Conservation (phyloP, 2,113 vertebrate species). For the Zeus faber region DNA sequence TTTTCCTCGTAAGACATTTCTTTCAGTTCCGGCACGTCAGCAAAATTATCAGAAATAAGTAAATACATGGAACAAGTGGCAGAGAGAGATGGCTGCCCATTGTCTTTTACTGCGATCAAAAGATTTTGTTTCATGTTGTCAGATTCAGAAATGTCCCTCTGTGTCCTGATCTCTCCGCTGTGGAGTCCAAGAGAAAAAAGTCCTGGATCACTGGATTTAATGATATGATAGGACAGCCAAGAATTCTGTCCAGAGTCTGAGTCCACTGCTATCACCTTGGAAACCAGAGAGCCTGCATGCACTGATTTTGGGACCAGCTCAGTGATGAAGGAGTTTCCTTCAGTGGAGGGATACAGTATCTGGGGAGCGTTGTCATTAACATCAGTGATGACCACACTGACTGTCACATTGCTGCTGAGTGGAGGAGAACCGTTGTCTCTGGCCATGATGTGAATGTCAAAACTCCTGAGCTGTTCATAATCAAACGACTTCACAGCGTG, state of each 20-base stretch:
- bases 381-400: not conserved
- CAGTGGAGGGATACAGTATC: not conserved
- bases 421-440: not conserved
- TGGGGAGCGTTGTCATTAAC: not conserved
- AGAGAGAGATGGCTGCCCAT: constrained; percentile 77
- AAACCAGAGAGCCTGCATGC: not conserved
- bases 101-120: constrained; percentile 79
- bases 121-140: constrained; percentile 77
- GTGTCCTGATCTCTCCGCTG: constrained; percentile 79
- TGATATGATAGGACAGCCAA: constrained; percentile 80
- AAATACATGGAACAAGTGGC: constrained; percentile 70
- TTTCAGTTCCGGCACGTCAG: constrained; percentile 46
- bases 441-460: not conserved
- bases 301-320: not conserved
- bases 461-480: constrained; percentile 61
- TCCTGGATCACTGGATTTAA: constrained; percentile 76
- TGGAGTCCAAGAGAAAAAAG: constrained; percentile 79
- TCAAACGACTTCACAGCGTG: constrained; percentile 71
- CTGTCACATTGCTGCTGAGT: not conserved
- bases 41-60: constrained; percentile 41
- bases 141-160: constrained; percentile 75
- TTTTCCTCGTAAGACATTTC: constrained; percentile 38
- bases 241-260: constrained; percentile 77
- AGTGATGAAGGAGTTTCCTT: not conserved
- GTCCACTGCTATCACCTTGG: not conserved